Conservation (phyloP, 2,888 invertebrate genomes). For the Baronia brevicornis region DNA sequence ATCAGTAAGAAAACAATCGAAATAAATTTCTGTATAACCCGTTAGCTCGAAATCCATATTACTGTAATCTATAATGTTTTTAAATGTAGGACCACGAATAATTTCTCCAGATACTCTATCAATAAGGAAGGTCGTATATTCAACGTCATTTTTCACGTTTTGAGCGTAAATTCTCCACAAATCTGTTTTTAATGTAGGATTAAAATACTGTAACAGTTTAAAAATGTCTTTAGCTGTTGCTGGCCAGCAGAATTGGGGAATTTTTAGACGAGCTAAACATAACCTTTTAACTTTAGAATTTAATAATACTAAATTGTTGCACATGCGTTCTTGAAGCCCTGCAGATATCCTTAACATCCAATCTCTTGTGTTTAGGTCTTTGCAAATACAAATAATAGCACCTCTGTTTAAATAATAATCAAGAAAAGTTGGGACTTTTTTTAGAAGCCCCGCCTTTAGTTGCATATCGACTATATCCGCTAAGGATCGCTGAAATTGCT, state of each 20-base stretch:
- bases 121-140: constrained; percentile 51
- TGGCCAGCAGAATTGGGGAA: constrained; percentile 49
- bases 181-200: constrained; percentile 49
- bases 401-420: constrained; percentile 62
- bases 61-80: constrained; percentile 57
- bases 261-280: constrained; percentile 53
- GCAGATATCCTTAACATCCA: constrained; percentile 57
- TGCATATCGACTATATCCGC: constrained; percentile 58
- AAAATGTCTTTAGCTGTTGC: constrained; percentile 53
- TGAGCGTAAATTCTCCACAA: constrained; percentile 57
- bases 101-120: constrained; percentile 59
- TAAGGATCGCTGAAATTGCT: constrained; percentile 46
- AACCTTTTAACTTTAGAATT: constrained; percentile 52
- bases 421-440: constrained; percentile 45
- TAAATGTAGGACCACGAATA: constrained; percentile 52
- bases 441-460: constrained; percentile 46
- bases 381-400: constrained; percentile 60
- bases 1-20: constrained; percentile 46
- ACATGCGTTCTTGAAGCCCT: constrained; percentile 60
- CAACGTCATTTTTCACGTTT: constrained; percentile 37
- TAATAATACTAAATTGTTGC: constrained; percentile 43
- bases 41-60: constrained; percentile 62
- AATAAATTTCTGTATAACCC: constrained; percentile 58
- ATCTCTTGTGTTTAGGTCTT: constrained; percentile 50
- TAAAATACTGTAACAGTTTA: constrained; percentile 61